These are phyloP conservation scores for Drymonia ruficornis DNA, from an alignment of 2,888 invertebrate genomes.

Conservation along the genomic window DNA sequence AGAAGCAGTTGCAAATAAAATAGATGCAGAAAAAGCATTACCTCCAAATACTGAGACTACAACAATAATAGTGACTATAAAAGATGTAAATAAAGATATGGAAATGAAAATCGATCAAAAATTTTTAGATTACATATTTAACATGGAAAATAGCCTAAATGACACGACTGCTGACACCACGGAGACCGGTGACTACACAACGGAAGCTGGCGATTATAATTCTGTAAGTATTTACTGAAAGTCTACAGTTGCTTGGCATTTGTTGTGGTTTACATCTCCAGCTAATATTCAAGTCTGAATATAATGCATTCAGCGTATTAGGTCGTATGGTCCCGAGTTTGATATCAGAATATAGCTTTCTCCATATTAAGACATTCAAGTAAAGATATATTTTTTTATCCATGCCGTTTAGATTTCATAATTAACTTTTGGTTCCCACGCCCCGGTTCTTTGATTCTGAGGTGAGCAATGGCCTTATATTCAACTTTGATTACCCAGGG, in stretches of 20 bases:
- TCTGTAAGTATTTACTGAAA: conserved; percentile 26
- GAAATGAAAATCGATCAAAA: conserved; percentile 14
- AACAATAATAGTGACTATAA: neutral
- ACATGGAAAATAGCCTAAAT: conserved; percentile 6
- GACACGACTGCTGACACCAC: conserved; percentile 18
- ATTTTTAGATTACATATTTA: conserved; percentile 25
- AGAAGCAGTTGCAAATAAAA: neutral
- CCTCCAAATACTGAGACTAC: neutral
- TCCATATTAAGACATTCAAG: too few species aligned
- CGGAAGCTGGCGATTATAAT: conserved; percentile 30
- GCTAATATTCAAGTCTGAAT: too few species aligned
- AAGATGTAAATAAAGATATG: neutral
- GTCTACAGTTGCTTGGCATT: neutral
- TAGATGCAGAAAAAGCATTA: neutral
- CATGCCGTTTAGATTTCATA: too few species aligned
- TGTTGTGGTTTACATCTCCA: too few species aligned
- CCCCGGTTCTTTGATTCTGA: too few species aligned
- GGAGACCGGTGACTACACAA: conserved; percentile 18
- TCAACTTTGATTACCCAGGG: too few species aligned
- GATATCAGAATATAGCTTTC: too few species aligned
- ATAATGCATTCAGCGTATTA: too few species aligned
- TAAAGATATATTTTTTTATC: too few species aligned
- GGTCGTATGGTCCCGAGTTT: too few species aligned
- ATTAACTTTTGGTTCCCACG: too few species aligned
- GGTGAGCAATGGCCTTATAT: too few species aligned